These are phyloP conservation scores for Epinotia bilunana DNA, from an alignment of 2,888 invertebrate genomes.

Conservation along the genomic window DNA sequence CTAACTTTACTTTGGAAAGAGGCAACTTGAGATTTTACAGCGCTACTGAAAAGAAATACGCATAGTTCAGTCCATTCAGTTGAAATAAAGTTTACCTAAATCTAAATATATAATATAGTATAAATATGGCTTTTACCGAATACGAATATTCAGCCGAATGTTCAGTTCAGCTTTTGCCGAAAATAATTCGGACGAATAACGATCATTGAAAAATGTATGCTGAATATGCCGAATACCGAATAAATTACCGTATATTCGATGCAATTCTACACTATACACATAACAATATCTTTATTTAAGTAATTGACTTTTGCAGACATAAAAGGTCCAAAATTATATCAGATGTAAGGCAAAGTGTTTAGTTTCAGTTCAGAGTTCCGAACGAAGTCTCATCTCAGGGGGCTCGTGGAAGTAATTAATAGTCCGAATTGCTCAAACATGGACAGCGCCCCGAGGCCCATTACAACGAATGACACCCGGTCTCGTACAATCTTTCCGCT, in stretches of 20 bases:
- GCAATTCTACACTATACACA: neutral
- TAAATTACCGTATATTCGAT: too few relatives aligned
- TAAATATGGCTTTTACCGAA: too few relatives aligned
- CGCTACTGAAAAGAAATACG: neutral
- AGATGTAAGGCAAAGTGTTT: conserved; percentile 48
- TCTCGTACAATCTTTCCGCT: conserved; percentile 10
- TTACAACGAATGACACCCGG: conserved; percentile 52
- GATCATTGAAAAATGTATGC: too few relatives aligned
- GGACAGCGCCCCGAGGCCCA: conserved; percentile 59
- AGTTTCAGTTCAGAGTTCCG: conserved; percentile 54
- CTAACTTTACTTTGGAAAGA: conserved; percentile 2
- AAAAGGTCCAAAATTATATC: conserved; percentile 1
- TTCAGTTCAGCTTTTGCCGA: too few relatives aligned
- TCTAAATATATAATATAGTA: neutral
- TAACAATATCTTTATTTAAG: neutral
- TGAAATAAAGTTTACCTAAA: neutral
- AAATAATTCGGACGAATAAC: too few relatives aligned
- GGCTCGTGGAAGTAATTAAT: conserved; percentile 63
- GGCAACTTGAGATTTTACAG: neutral
- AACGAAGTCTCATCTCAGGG: conserved; percentile 45
- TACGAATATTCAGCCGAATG: too few relatives aligned
- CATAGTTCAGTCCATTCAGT: neutral
- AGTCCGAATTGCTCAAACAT: conserved; percentile 62
- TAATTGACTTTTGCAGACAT: neutral
- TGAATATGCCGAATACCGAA: too few relatives aligned